Base-by-base conservation (phyloP, 2,888 invertebrate species). In the Drosophila aldrichi region DNA sequence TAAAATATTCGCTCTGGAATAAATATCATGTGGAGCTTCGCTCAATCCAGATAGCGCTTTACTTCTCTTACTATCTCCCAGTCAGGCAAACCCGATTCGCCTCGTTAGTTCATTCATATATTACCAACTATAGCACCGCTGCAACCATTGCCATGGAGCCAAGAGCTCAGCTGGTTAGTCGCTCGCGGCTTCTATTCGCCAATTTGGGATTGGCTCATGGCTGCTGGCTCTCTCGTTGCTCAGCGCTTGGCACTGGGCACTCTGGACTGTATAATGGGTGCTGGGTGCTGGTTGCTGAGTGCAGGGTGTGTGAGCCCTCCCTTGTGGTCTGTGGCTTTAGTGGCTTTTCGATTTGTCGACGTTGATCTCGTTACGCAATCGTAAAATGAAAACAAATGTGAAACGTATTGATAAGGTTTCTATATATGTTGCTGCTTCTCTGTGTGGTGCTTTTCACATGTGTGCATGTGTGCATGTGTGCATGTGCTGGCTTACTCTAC, bases 311-410 rank as follows among this genome's bases (percentile, higher is more conserved):
- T 38, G 34, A 18, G 41, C 40, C n/a, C 43, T 70, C 62, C 57
- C 54, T 61, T 63, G 78, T 41, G 70, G 72, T 57, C 52, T 88
- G 87, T 77, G 84, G 89, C 76, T 84, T 80, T 77, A 84, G 89
- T 87, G 86, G 86, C 82, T 89, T 87, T 87, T 77, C 73, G 87
- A 86, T 86, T 86, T 86, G 89, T 82, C 87, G 89, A 81, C 72
- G 87, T 74, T 82, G 87, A 87, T 87, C 88, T 89, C 82, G 89
- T 82, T 87, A 81, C 84, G 84, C 80, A 87, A 87, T 89, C 82
- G 84, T 77, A 84, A 89, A 87, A 89, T 87, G 84, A 82, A 89
- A 87, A 87, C 89, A 87, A 89, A 89, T 87, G 86, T 77, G 78
- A 69, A 84, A 77, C 82, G 89, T 87, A 87, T 86, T 89, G 89